Evolutionary conservation across 2,113 vertebrate genomes (phyloP), one percentile per base, ranked within the genome.

Genomic region (Halichoeres trimaculatus): DNA sequence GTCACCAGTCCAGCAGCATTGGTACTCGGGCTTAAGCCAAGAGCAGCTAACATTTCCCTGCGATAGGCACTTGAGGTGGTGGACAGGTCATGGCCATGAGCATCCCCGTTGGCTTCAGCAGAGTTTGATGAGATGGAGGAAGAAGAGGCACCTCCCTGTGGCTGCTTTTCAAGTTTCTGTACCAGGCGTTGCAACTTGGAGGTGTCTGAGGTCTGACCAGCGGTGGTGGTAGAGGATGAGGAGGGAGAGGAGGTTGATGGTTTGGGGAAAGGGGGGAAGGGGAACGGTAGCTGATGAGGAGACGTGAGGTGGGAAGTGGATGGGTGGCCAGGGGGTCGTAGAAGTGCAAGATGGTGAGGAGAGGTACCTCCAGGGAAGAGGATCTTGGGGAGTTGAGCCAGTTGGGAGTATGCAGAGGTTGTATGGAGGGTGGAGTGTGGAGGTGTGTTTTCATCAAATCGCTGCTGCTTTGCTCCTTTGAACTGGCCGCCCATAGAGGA

Each of bases 121-220:
- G 80, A 51, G 20, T 64, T 70, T 58, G 91, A 84, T 9, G 87
- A 87, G 10, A 74, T 70, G 51, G 89, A 82, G n/a, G 77, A 70
- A 22, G 79, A 78, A 5, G 85, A 79, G 13, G 75, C 48, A 3
- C 83, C 72, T 53, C 71, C 78, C 2, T 84, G 89, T 64, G 94
- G 93, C 55, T 95, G 95, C 23, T 96, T 95, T 78, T 97, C 96
- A 51, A 97, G 94, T 79, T 96, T 97, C 78, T 97, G 96, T 2
- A 96, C 96, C 52, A 97, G 84, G 19, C 96, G 93, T 87, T 97
- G 96, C 38, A 97, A 85, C 89, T 97, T 97, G 19, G 96, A 96
- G 1, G 96, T 98, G 86, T 98, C 96, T 0, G 96, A 97, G 10
- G 95, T 95, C n/a, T 94, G 89, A 10, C 90, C 76, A 26, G 91